Evolutionary conservation across 2,888 invertebrate genomes (phyloP), one percentile per base, ranked within the genome.

Genomic region (Petrolisthes cinctipes): DNA sequence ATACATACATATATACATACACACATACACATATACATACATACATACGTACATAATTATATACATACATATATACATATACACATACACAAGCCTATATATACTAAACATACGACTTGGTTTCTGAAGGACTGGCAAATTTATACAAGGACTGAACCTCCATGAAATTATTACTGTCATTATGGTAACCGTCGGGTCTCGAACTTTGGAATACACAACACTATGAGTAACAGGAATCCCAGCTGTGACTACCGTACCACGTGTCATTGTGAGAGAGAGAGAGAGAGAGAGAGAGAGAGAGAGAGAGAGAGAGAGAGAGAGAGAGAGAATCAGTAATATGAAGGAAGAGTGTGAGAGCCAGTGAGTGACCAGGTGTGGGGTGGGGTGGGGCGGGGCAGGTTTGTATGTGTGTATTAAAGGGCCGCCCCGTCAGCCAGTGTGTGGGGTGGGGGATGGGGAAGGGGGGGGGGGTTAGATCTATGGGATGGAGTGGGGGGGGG

Each of bases 1-100:
- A n/a, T n/a, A n/a, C n/a, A 71, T 20, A 82, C 66, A 61, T 17
- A 81, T n/a, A 37, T n/a, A 66, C 80, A 56, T 61, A 57, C 80
- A 80, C 23, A 61, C 61, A 61, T 57, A 11, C 23, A 17, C 61
- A 61, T 14, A 61, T 61, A 61, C 17, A 61, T 61, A 61, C 17
- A 61, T 1, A 61, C 17, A 17, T 3, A 61, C 61, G 3, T 9
- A 61, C 14, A 61, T 14, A 14, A 61, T 61, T 61, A 61, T 61
- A 61, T 61, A 61, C 14, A 61, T 61, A 61, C 17, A 61, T 61
- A 3, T 61, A 3, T 61, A 61, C 17, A 61, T 61, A 61, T 3
- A 61, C 3, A 61, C 17, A 17, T 61, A 17, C 17, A 17, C 17
- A 14, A 1, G 9, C 9, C 17, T 61, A 61, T 61, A 14, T 61